A percentile compares a stretch with the other conserved stretches of the same genome.
These are phyloP conservation scores for Proteles cristata DNA, from an alignment of 2,113 vertebrate genomes.

Conservation along the genomic window DNA sequence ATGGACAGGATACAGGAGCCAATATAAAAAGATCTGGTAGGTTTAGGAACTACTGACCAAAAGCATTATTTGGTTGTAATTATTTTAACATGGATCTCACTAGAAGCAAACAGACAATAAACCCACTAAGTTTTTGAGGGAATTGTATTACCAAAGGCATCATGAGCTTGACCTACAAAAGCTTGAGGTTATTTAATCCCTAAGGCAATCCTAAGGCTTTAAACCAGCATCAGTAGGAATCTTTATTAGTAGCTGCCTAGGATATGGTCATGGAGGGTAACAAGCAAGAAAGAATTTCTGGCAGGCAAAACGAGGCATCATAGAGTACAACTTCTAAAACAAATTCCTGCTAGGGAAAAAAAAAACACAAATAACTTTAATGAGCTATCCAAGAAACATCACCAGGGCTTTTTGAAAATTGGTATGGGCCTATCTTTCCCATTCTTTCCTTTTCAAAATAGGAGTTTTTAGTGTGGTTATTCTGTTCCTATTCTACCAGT, in stretches of 20 bases:
- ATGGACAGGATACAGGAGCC: background rate
- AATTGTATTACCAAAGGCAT: conserved; percentile 22
- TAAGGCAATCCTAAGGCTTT: background rate
- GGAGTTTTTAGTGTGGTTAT: background rate
- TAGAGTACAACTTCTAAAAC: background rate
- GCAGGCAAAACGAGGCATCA: background rate
- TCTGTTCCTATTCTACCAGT: background rate
- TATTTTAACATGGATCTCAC: background rate
- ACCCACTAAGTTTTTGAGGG: background rate
- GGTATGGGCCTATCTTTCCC: background rate
- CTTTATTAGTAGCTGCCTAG: background rate
- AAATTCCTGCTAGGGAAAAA: background rate
- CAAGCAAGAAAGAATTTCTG: background rate
- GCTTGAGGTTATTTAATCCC: background rate
- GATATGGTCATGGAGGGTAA: background rate
- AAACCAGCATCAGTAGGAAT: background rate
- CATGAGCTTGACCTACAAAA: background rate
- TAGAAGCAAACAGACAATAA: background rate
- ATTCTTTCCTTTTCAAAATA: background rate
- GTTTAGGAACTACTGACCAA: background rate
- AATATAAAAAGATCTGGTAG: background rate
- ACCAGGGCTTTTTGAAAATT: background rate
- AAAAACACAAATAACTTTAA: background rate
- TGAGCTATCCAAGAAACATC: background rate
- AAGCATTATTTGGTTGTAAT: background rate